Percentiles rank a stretch among this genome's conserved stretches.
phyloP scores from a whole-genome alignment of 37 sponge, comb jelly and placozoan species.

The Halichondria panicea region DNA sequence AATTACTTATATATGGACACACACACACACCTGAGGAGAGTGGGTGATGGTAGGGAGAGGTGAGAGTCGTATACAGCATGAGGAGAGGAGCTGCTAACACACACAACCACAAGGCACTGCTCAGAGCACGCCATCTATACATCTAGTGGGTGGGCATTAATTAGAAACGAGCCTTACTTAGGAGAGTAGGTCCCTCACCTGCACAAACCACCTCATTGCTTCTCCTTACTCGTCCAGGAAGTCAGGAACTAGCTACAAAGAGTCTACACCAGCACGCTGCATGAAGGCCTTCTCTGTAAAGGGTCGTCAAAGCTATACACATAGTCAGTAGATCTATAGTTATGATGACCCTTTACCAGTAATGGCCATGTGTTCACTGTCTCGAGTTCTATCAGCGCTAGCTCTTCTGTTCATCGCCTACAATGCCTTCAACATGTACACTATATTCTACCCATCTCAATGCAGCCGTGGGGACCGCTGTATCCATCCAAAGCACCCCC shows the following conservation, averaged over 20 bases:
- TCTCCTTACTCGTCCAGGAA: no score
- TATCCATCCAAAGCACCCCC: slow-evolving; percentile 31
- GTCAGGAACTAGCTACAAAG: no score
- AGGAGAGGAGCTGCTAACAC: not conserved
- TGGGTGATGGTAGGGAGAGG: not conserved
- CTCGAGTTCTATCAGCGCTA: slow-evolving; percentile 21
- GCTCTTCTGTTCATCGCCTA: slow-evolving; percentile 37
- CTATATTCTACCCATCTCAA: slow-evolving; percentile 41
- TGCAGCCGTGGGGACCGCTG: slow-evolving; percentile 30
- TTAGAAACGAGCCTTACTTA: no score
- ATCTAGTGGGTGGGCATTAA: no score
- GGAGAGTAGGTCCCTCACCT: not conserved
- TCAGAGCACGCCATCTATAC: no score
- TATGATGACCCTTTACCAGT: no score
- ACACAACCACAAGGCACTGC: no score
- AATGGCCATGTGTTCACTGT: not conserved
- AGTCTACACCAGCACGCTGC: no score
- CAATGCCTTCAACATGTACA: slow-evolving; percentile 36
- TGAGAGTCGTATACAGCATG: not conserved
- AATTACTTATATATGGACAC: not conserved
- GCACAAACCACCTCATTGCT: no score
- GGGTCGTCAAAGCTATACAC: no score
- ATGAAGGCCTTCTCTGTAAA: no score
- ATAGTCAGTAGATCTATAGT: no score
- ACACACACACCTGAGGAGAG: not conserved